Evolutionary conservation across 2,888 invertebrate genomes (phyloP), one percentile per base, ranked within the genome.

Genomic region (Acanthococcus lagerstroemiae): DNA sequence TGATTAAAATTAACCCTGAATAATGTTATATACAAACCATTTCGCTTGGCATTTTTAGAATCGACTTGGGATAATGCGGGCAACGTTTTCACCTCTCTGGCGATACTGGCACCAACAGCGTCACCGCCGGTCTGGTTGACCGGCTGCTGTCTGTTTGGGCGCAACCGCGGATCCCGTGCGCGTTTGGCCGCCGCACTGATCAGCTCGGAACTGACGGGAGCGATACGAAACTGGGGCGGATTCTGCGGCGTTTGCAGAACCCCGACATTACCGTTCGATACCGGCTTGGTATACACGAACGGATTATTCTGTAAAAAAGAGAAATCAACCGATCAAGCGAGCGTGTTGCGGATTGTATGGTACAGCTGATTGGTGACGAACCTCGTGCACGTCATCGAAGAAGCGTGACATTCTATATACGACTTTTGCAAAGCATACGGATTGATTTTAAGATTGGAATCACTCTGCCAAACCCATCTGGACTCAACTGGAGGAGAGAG

Each of bases 141-240:
- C 3, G 37, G 37, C n/a, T 9, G 2, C n/a, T 37, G 12, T n/a
- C n/a, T 37, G 12, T 37, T 9, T n/a, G 37, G 37, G 54, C 69
- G 67, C 52, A 70, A 48, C 25, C 70, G 67, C 21, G 70, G 70
- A 55, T 70, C 70, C 1, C 70, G 68, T 48, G 60, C 65, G 17
- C 68, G 63, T 37, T 46, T 56, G 7, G 55, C 61, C 2, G 66
- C 66, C 17, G 70, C 67, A 48, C 68, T 60, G 22, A 70, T 66
- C 12, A 70, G 56, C 26, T 67, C 60, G 48, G 65, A 65, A 63
- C 67, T 69, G 17, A 68, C 68, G 25, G 70, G 70, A 22, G 57
- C 58, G 19, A 68, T 68, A 19, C 66, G 6, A 50, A 55, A 45
- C 26, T 55, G 27, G 26, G 55, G 55, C 17, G 55, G 1, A 52